phyloP scores from a whole-genome alignment of 2,888 invertebrate species.

The Strigamia maritima region DNA sequence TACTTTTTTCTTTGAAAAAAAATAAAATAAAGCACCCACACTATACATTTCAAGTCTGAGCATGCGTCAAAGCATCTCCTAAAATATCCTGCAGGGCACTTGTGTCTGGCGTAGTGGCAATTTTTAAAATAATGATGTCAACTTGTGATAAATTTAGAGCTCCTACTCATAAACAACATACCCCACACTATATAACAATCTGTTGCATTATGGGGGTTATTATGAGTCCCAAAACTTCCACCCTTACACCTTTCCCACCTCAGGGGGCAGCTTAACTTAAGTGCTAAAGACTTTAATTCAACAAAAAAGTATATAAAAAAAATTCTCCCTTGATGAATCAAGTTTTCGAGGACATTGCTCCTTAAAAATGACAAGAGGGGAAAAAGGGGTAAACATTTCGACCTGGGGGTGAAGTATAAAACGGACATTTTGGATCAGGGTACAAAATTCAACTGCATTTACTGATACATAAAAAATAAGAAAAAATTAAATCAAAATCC shows the following conservation, averaged over 20 bases:
- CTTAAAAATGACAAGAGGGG: neutral
- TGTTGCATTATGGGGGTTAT: conserved; percentile 15
- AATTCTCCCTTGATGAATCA: neutral
- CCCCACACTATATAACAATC: neutral
- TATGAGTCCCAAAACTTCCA: neutral
- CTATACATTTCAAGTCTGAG: conserved; percentile 10
- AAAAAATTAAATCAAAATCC: neutral
- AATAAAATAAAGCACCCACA: neutral
- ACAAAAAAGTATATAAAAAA: neutral
- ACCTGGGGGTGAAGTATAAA: neutral
- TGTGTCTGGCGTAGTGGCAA: conserved; percentile 18
- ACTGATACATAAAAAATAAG: neutral
- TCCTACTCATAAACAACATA: neutral
- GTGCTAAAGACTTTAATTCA: neutral
- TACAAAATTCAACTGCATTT: neutral
- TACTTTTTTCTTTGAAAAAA: neutral
- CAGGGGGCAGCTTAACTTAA: neutral
- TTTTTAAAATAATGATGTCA: conserved; percentile 34
- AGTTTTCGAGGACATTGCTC: neutral
- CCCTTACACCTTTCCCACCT: neutral
- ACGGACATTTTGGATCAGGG: neutral
- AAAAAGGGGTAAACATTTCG: neutral
- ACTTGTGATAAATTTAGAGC: conserved; percentile 28
- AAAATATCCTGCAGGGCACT: conserved; percentile 9
- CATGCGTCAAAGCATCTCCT: conserved; percentile 8